Evolutionary conservation across 1,140 invertebrate species (phyloP), one percentile per base, ranked within the genome.

Genomic region (Chlorops oryzae): DNA sequence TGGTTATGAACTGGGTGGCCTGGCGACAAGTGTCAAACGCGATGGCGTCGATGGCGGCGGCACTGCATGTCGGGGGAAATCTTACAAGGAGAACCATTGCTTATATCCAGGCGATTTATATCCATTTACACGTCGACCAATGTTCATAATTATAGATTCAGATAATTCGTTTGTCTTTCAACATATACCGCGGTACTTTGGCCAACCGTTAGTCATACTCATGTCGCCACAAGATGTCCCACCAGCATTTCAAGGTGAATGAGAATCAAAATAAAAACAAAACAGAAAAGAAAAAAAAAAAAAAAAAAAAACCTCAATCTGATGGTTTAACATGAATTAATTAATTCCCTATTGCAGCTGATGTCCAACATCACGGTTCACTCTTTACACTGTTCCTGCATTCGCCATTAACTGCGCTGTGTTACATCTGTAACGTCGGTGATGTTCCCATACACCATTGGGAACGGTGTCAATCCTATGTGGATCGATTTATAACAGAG

Each of bases 361-460:
- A 95, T 75, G 83, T 90, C 59, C 85, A 90, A 66, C 86, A 90
- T 69, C 90, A 92, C 66, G 95, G 95, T 39, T 94, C 86, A 63
- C 76, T 98, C 50, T 96, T 97, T 74, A 96, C 93, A 22, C 76
- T 97, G 59, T 98, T 96, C 77, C 81, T 98, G 47, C 92, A 96
- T 74, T 90, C 88, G 63, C 93, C 94, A 28, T 76, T 97, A 58
- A 90, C 90, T 59, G 95, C 91, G 42, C 86, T 97, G 67, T 96
- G 92, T 76, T 88, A 90, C 73, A 86, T 92, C 62, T 93, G 90
- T 69, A 92, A 92, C 70, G 83, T 96, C 39, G 81, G 83, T 48
- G 89, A 85, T 61, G 83, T 96, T 49, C 84, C 88, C 22, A 82
- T 93, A 59, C 82, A 86, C 54, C 81, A 88, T 56, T 96, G 92